Conservation (phyloP, 2,888 invertebrate species). For the Caenorhabditis angaria region DNA sequence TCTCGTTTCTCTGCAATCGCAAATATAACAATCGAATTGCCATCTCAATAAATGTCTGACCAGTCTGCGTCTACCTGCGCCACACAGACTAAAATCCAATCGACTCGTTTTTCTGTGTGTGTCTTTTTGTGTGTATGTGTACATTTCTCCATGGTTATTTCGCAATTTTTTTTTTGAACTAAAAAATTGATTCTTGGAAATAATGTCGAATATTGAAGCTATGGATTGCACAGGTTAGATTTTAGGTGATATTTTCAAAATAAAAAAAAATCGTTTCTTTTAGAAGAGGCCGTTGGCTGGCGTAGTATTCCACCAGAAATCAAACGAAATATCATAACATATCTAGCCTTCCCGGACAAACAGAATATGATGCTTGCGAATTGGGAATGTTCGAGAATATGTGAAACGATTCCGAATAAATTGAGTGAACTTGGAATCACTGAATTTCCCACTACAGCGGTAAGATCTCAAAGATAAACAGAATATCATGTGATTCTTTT, state of each 20-base stretch:
- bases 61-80: not conserved
- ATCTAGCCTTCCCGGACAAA: conserved; percentile 30
- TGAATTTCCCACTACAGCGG: conserved; percentile 30
- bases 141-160: conserved; percentile 1
- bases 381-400: conserved; percentile 27
- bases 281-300: conserved; percentile 27
- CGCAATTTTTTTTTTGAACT: not conserved
- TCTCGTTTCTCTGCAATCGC: not conserved
- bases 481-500: not conserved
- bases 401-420: conserved; percentile 26
- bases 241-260: not conserved
- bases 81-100: not conserved
- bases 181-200: not conserved
- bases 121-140: not conserved
- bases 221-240: conserved; percentile 2
- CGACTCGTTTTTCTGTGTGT: conserved; percentile 3
- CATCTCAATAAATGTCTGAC: not conserved
- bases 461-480: too few relatives aligned
- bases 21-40: not conserved
- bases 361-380: conserved; percentile 45
- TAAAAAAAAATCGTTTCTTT: not conserved
- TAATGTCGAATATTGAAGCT: not conserved
- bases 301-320: conserved; percentile 29
- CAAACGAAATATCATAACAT: conserved; percentile 17
- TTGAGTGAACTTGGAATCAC: conserved; percentile 26